Base-by-base conservation (phyloP, 2,888 invertebrate species). In the Drosophila trichaetosa region DNA sequence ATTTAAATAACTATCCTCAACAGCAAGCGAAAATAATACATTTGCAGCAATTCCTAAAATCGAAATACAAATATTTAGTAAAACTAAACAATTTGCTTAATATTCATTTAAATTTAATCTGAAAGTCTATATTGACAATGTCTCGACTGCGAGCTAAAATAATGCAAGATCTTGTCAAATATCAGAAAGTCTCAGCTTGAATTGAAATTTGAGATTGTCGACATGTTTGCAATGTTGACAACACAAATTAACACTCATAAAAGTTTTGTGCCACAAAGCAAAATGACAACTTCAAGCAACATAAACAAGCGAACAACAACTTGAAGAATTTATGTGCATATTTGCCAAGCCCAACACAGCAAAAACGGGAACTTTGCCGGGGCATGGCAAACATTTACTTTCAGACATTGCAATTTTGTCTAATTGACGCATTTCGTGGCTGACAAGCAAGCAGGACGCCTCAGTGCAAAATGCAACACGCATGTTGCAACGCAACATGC, bases 361-460 rank as follows among this genome's bases (percentile, higher is more conserved):
- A 51, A 27, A 11, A 57, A 42, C 49, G 52, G 27, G 53, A 69
- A 38, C 62, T 40, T 33, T 52, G 29, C 7, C 8, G 13, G 21
- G 31, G 4, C 10, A 18, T 29, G 24, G 46, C 46, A 72, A 72
- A 76, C 65, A 72, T 81, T 74, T 79, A 73, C 74, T 77, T 76
- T 69, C 75, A 64, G 73, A 74, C 79, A 90, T 79, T 90, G 87
- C 87, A 85, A 83, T 90, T 89, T 82, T 75, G 81, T 87, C 91
- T 90, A 91, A 90, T 91, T 90, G 90, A 90, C 88, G 88, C 89
- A 80, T 89, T 87, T 82, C 83, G 82, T 88, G 83, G 82, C 80
- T 83, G 90, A 83, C 87, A 89, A 66, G 68, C 76, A 73, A 62
- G 69, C 80, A 75, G 49, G 60, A 73, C 69, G 59, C 82, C 80